These are phyloP conservation scores for Catocala sponsa DNA, from an alignment of 2,888 invertebrate species.

Conservation along the genomic window DNA sequence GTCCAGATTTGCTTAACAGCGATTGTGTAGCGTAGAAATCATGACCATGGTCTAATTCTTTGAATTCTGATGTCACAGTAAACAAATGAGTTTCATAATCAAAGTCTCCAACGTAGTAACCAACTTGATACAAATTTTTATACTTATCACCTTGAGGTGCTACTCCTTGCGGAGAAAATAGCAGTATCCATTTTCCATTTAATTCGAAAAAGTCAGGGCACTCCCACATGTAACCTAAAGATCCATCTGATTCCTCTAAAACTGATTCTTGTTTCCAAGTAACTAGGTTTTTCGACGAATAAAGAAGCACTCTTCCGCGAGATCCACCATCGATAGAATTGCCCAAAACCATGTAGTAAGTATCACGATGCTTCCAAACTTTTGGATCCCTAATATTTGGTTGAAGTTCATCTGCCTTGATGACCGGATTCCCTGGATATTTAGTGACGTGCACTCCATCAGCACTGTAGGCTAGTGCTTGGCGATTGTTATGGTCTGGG, in stretches of 20 bases:
- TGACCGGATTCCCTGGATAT: constrained; percentile 71
- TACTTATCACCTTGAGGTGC: constrained; percentile 68
- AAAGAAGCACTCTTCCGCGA: constrained; percentile 71
- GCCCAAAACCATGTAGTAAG: constrained; percentile 80
- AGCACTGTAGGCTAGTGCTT: constrained; percentile 69
- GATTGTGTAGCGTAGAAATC: constrained; percentile 83
- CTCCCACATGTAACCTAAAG: constrained; percentile 82
- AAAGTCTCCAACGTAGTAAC: constrained; percentile 78
- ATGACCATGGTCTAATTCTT: constrained; percentile 75
- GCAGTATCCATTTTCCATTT: constrained; percentile 66
- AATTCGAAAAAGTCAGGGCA: constrained; percentile 85
- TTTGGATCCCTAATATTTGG: constrained; percentile 84
- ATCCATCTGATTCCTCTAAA: constrained; percentile 69
- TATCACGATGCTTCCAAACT: constrained; percentile 73
- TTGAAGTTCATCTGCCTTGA: constrained; percentile 63
- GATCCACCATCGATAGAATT: constrained; percentile 69
- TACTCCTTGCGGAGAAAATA: constrained; percentile 81
- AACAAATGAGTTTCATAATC: constrained; percentile 67
- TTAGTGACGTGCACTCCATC: constrained; percentile 74
- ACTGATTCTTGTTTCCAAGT: constrained; percentile 67
- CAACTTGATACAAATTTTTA: constrained; percentile 74
- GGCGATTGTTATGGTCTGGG: constrained; percentile 60
- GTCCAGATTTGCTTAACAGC: constrained; percentile 56
- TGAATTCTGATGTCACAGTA: constrained; percentile 61
- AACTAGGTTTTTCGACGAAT: constrained; percentile 67